These are phyloP conservation scores for Pachycephala philippinensis DNA, from an alignment of 2,113 vertebrate genomes.

Conservation along the genomic window DNA sequence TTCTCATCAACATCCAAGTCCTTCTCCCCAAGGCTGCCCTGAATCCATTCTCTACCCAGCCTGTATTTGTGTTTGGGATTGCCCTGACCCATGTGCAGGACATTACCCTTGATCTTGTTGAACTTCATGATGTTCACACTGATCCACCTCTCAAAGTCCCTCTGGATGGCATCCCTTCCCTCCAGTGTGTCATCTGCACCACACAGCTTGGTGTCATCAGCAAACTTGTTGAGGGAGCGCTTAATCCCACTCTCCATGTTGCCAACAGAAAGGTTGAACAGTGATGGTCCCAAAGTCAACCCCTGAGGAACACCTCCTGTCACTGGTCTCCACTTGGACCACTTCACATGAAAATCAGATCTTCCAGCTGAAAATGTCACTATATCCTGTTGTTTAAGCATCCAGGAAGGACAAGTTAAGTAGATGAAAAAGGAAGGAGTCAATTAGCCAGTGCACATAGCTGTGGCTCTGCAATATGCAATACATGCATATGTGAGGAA, in stretches of 20 bases:
- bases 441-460: not conserved
- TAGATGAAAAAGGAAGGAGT: not conserved
- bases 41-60: not conserved
- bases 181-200: not conserved
- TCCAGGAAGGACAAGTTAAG: fast-evolving
- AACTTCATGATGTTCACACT: not conserved
- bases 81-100: not conserved
- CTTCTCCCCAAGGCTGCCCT: not conserved
- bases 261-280: not conserved
- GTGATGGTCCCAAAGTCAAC: not conserved
- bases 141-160: not conserved
- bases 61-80: not conserved
- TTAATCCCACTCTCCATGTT: not conserved
- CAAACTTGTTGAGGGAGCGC: no score
- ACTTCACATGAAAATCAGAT: not conserved
- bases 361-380: not conserved
- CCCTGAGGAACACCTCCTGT: not conserved
- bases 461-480: not conserved
- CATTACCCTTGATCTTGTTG: no score
- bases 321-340: not conserved
- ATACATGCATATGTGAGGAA: not conserved
- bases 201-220: not conserved
- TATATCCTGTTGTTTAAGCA: not conserved
- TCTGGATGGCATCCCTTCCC: not conserved
- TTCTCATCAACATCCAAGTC: fast-evolving